Base-by-base conservation (phyloP, 92 coral and sea anemone species). In the Bergia sp. region DNA sequence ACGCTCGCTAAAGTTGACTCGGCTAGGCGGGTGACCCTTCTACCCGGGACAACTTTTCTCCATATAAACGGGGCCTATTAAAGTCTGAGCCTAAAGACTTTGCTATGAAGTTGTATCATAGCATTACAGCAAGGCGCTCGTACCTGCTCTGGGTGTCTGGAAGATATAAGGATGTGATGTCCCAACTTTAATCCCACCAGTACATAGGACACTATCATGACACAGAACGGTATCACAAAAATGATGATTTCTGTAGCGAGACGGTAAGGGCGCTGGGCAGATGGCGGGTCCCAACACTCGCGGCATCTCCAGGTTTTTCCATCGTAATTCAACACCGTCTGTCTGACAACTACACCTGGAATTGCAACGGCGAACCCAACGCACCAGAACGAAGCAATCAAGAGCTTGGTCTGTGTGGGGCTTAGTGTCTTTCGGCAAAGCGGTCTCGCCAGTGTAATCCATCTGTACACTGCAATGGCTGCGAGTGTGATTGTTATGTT, bases 401-500 rank as follows among this genome's bases (percentile, higher is more conserved):
- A 72, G 7, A 83, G 87, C 16, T 83, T 83, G 23, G 87, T 71
- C 43, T 83, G 61, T 15, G 36, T 69, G 36, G 65, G 53, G 39
- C 77, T 83, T 69, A 83, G 36, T 83, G 65, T 69, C 36, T 20
- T 41, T 7, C 64, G 85, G 64, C 57, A n/a, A 42, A 72, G 21
- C 37, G 87, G 87, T 29, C 87, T 23, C 7, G 13, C 66, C 8
- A 83, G 87, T 66, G 39, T 83, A 13, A 72, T 1, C 42, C 73
- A 83, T 40, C 87, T 69, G 42, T 83, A 41, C 44, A 83, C 87
- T 18, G 87, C 87, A 10, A 83, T 69, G 42, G 78, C 87, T 44
- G 87, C 87, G 20, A 83, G 87, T 1, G 77, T 83, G 77, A 83
- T n/a, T 6, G 87, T 83, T 39, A 83, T 83, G 38, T 83, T 83